phyloP scores from a whole-genome alignment of 2,888 invertebrate genomes.

The Campoletis raptor region DNA sequence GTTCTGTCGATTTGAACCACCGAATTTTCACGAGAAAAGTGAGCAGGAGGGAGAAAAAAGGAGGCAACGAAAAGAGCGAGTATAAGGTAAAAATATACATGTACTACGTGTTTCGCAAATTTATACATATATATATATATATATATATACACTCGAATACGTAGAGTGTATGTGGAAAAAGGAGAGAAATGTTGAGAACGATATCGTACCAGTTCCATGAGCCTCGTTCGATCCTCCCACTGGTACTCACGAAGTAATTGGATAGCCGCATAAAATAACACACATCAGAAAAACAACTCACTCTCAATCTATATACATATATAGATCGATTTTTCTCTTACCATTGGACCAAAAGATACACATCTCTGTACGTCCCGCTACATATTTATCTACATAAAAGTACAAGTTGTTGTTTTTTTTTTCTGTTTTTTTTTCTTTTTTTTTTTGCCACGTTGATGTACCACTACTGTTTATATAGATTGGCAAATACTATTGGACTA shows the following conservation, averaged over 20 bases:
- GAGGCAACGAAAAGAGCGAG: not conserved
- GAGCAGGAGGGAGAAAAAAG: not conserved
- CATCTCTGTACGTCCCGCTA: conserved; percentile 14
- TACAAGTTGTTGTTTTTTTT: conserved; percentile 31
- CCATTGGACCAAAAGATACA: conserved; percentile 11
- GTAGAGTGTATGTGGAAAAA: conserved; percentile 13
- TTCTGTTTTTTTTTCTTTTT: conserved; percentile 43
- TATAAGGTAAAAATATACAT: not conserved
- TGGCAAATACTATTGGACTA: not conserved
- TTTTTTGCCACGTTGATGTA: conserved; percentile 23
- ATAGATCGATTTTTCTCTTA: not conserved
- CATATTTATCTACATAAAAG: conserved; percentile 26
- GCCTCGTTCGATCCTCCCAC: conserved; percentile 68
- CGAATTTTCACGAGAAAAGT: conserved; percentile 47
- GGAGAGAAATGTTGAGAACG: conserved; percentile 52
- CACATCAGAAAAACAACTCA: conserved; percentile 48
- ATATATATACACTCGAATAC: not conserved
- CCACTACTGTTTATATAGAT: not conserved
- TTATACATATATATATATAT: not conserved
- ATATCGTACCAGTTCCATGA: conserved; percentile 56
- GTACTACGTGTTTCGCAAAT: conserved; percentile 30
- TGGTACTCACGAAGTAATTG: conserved; percentile 69
- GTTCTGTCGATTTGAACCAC: conserved; percentile 55
- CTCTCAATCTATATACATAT: conserved; percentile 13
- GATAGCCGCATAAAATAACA: conserved; percentile 71